Evolutionary conservation across 2,888 invertebrate species (phyloP), one percentile per base, ranked within the genome.

Genomic region (Eubasilissa splendida): DNA sequence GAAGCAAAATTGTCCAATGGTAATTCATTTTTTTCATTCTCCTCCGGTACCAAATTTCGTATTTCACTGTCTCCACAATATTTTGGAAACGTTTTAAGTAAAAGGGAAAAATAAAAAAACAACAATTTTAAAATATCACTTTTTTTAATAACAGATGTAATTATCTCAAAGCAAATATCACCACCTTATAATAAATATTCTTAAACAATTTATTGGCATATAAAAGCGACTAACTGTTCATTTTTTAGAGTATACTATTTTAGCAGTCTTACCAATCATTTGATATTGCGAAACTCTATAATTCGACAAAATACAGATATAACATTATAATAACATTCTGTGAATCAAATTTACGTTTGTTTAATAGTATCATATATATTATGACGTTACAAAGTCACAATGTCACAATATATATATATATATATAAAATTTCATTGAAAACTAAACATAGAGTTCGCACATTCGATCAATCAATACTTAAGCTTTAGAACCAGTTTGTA

Each of bases 261-360:
- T 80, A 80, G 82, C 82, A 82, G 82, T 82, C 82, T 82, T 80
- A 76, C 77, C 76, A 80, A 76, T 80, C 79, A 42, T 78, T 80
- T 82, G 58, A 76, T 82, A 77, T 80, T 80, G 82, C 82, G 73
- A 79, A 76, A 76, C n/a, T 50, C 42, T 76, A 76, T 33, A 42
- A 42, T 42, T 42, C 50, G 4, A 2, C 53, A 42, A 65, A 14
- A 60, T 60, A 50, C 59, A 50, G 50, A 50, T 7, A 42, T 42
- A n/a, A 58, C 12, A n/a, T 58, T 58, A n/a, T 58, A 58, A 58
- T 58, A 58, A n/a, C 58, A 58, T 8, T 8, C 58, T 58, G 58
- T 14, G n/a, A 58, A 58, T 14, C 12, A 58, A n/a, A 58, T n/a
- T 58, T 12, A 58, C 58, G 4, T 58, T 14, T 2, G 9, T 42